Evolutionary conservation across 2,888 invertebrate genomes (phyloP).

Genomic region (Andrena minutula): DNA sequence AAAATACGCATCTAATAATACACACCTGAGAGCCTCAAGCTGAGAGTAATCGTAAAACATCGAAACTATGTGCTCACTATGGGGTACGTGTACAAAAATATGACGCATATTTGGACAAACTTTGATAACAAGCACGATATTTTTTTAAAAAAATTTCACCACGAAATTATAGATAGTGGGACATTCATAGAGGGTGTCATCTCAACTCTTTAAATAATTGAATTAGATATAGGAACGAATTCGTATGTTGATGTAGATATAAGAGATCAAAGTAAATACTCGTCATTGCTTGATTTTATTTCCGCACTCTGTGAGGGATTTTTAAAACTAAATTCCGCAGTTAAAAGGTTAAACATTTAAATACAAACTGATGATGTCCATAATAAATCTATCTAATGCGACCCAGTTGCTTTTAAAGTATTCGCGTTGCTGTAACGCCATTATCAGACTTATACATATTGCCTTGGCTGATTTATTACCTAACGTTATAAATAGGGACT

Average conservation of each 20-base stretch:
- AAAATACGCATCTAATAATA: constrained; percentile 56
- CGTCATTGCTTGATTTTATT: no score
- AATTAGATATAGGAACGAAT: background rate
- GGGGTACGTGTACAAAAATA: constrained; percentile 13
- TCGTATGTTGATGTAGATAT: background rate
- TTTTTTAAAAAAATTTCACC: background rate
- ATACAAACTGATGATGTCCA: background rate
- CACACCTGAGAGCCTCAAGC: constrained; percentile 24
- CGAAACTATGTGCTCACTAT: constrained; percentile 19
- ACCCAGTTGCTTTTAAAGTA: constrained; percentile 1
- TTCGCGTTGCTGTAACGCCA: constrained; percentile 25
- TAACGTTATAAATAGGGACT: constrained; percentile 26
- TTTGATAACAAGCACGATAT: background rate
- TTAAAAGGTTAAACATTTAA: background rate
- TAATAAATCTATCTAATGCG: background rate
- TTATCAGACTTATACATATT: constrained; percentile 26
- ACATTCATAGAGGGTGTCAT: no score
- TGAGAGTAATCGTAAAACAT: constrained; percentile 26
- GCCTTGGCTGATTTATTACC: constrained; percentile 51
- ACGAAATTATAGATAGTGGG: no score
- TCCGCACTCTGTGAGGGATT: no score
- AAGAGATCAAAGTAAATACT: no score
- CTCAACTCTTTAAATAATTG: background rate
- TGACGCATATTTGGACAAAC: background rate
- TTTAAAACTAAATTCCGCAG: no score